Evolutionary conservation across 2,797 vertebrate genomes (phyloP), one percentile per base, ranked within the genome.

Genomic region (Benthosema pterotum): DNA sequence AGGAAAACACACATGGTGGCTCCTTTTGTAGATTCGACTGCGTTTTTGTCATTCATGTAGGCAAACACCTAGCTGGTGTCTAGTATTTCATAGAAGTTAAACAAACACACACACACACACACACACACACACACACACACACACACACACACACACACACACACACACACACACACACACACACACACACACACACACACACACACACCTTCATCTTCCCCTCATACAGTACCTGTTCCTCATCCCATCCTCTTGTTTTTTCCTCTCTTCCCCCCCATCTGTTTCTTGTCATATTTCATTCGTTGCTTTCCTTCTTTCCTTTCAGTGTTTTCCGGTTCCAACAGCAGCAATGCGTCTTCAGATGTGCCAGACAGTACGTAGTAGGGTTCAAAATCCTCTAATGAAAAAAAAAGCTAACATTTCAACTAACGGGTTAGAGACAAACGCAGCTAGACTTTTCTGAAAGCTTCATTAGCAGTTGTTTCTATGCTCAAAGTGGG

Each of bases 251-350:
- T 48, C 48, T 15, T 5, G 9, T 38, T 2, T 18, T 5, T 38
- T 64, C 45, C 14, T 51, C 11, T 19, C 60, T 22, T 16, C 55
- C 22, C 46, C 53, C 14, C 16, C 12, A n/a, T 57, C 18, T 47
- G 2, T 16, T 4, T 19, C 46, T 9, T 65, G 38, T 50, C 51
- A 5, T 32, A 42, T n/a, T 22, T 7, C 47, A 1, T 1, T 13
- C 16, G 22, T 57, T 18, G 11, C 51, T 11, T 28, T 52, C 28
- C 15, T 6, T 48, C 13, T 46, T 38, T 12, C 22, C 50, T 49
- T n/a, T 38, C 50, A 62, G 60, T 28, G 9, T 53, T 51, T 28
- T 62, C 50, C 42, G 46, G 49, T n/a, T 45, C 60, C 60, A 43
- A 53, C 59, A 13, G 11, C 19, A 28, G 50, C 13, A 17, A 19